Conservation (phyloP, 2,797 vertebrate species). For the Erithacus rubecula region DNA sequence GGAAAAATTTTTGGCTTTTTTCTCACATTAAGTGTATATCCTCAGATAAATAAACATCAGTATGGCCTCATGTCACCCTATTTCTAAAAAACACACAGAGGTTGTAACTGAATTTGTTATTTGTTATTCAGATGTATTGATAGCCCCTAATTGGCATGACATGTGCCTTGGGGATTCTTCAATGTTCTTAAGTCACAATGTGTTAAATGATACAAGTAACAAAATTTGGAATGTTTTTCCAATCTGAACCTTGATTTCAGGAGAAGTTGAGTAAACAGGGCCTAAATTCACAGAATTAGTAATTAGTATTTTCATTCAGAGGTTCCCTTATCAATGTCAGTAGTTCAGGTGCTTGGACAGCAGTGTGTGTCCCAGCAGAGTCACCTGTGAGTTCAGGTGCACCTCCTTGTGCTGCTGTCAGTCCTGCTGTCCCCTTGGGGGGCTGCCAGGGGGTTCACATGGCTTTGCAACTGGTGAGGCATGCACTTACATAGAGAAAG, state of each 20-base stretch:
- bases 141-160: slow-evolving; percentile 2
- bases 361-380: not conserved
- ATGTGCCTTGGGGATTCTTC: not conserved
- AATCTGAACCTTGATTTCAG: not conserved
- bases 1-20: not conserved
- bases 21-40: not conserved
- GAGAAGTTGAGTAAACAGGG: not conserved
- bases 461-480: not conserved
- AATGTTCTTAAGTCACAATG: not conserved
- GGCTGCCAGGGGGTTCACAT: fast-evolving
- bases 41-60: not conserved
- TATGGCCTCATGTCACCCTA: not conserved
- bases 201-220: not conserved
- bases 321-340: not conserved
- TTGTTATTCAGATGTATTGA: slow-evolving; percentile 25
- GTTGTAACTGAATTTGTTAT: not conserved
- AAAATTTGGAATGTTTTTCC: not conserved
- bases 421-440: fast-evolving
- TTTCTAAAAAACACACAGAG: not conserved
- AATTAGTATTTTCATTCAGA: not conserved
- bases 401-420: not conserved
- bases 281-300: not conserved
- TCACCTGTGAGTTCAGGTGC: not conserved
- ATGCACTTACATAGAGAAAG: not conserved
- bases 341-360: not conserved